These are phyloP conservation scores for Leptestheria dahalacensis DNA, from an alignment of 1,140 invertebrate genomes.

Conservation along the genomic window DNA sequence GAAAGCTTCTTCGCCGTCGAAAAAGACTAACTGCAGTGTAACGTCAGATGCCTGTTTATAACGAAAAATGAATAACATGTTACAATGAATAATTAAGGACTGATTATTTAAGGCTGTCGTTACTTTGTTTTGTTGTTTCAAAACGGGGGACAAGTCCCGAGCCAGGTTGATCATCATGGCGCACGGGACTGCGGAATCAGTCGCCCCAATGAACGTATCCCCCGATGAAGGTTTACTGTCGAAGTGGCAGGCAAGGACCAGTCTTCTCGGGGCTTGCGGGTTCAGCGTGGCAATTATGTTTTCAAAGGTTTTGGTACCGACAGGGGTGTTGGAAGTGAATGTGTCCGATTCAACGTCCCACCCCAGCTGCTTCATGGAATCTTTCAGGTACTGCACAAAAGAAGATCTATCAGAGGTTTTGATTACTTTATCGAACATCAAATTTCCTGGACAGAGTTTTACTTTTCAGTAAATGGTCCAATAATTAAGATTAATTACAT, in stretches of 20 bases:
- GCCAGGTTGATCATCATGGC: slow-evolving; percentile 86
- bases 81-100: neutral
- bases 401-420: too few species aligned
- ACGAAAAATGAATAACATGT: neutral
- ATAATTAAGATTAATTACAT: too few species aligned
- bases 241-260: slow-evolving; percentile 86
- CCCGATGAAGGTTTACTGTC: slow-evolving; percentile 76
- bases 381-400: slow-evolving; percentile 46
- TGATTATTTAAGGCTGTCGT: slow-evolving; percentile 5
- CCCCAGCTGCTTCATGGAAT: slow-evolving; percentile 42
- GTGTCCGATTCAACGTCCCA: slow-evolving; percentile 65
- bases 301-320: slow-evolving; percentile 55
- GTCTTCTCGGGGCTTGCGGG: slow-evolving; percentile 56
- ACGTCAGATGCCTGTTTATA: slow-evolving; percentile 37
- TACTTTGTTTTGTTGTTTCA: slow-evolving; percentile 36
- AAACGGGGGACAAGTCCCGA: slow-evolving; percentile 44
- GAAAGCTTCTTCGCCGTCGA: slow-evolving; percentile 98
- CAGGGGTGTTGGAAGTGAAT: slow-evolving; percentile 57
- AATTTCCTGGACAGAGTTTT: too few species aligned
- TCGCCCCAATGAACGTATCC: slow-evolving; percentile 74
- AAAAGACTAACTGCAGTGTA: slow-evolving; percentile 86
- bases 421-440: too few species aligned
- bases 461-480: too few species aligned
- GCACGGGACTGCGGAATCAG: slow-evolving; percentile 94
- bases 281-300: slow-evolving; percentile 77